Conservation (phyloP, 2,888 invertebrate species). For the Scaptomyza caliginosa region DNA sequence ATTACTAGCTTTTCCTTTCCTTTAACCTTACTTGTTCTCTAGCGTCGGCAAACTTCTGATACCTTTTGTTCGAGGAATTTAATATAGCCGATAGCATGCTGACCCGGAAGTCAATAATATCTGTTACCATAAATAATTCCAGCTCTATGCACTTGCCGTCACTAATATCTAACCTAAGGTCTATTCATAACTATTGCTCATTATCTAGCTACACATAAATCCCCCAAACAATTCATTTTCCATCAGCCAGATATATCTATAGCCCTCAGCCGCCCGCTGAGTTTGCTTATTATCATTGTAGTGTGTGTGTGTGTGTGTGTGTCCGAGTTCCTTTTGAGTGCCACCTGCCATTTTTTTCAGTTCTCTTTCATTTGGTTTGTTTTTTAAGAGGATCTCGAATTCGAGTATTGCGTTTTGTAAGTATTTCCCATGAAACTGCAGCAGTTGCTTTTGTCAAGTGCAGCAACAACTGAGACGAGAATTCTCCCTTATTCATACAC, state of each 20-base stretch:
- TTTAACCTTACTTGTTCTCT: background rate
- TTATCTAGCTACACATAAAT: slow-evolving; percentile 28
- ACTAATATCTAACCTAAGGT: slow-evolving; percentile 2
- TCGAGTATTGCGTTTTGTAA: slow-evolving; percentile 23
- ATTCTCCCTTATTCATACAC: slow-evolving; percentile 1
- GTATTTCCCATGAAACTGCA: slow-evolving; percentile 52
- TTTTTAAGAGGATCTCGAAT: slow-evolving; percentile 13
- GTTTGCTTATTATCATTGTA: slow-evolving; percentile 62
- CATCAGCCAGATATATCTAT: slow-evolving; percentile 3
- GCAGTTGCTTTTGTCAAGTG: slow-evolving; percentile 50
- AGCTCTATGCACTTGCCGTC: background rate
- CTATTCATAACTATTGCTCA: background rate
- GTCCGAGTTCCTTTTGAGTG: slow-evolving; percentile 38
- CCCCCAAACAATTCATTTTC: slow-evolving; percentile 22
- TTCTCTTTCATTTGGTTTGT: background rate
- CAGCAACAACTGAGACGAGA: background rate
- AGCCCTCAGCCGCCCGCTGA: slow-evolving; percentile 39
- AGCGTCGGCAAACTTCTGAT: background rate
- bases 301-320: slow-evolving; percentile 8
- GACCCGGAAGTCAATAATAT: slow-evolving; percentile 1
- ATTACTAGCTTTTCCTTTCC: background rate
- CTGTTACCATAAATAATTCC: background rate
- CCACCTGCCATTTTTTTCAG: slow-evolving; percentile 35
- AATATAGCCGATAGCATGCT: background rate
- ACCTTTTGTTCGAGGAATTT: background rate